Evolutionary conservation across 2,888 invertebrate genomes (phyloP), one percentile per base, ranked within the genome.

Genomic region (Ornithoptera priamus): DNA sequence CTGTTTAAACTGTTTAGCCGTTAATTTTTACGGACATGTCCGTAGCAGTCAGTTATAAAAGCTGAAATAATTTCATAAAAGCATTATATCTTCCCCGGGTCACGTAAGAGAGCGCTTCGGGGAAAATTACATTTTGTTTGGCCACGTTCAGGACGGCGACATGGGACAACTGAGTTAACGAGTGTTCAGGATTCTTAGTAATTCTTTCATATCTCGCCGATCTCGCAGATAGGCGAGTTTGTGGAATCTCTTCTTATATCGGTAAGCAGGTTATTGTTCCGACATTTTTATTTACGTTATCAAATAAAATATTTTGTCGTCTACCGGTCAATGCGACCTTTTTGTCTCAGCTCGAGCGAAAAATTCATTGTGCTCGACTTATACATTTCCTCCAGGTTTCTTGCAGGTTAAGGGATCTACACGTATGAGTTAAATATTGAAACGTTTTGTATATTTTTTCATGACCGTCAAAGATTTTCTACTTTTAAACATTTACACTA

Each of bases 61-160:
- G 89, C 88, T 85, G 83, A 87, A 85, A 89, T 92, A 89, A 90
- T 91, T 90, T 89, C 87, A 90, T 90, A 91, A 89, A 89, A 87
- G 82, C 89, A 87, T 90, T 89, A 88, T 90, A 91, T 90, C 88
- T 89, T 88, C 82, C 85, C 83, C 83, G 89, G 90, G 91, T 92
- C 92, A 92, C 92, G 92, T 91, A 90, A 90, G 88, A 86, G 88
- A 84, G 81, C 84, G 88, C 88, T 88, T 86, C 84, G 87, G 89
- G 83, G 81, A 87, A 90, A 91, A 91, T 92, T 91, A 92, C 89
- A 91, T 92, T 92, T 89, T 90, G 91, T 89, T 90, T 89, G 86
- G 87, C 88, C 89, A 88, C 89, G 89, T 88, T 81, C 86, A 80
- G 80, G 78, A 74, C 77, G 80, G 81, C 84, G 87, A 87, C 89